Base-by-base conservation (phyloP, 2,113 vertebrate genomes). In the Cebus imitator region DNA sequence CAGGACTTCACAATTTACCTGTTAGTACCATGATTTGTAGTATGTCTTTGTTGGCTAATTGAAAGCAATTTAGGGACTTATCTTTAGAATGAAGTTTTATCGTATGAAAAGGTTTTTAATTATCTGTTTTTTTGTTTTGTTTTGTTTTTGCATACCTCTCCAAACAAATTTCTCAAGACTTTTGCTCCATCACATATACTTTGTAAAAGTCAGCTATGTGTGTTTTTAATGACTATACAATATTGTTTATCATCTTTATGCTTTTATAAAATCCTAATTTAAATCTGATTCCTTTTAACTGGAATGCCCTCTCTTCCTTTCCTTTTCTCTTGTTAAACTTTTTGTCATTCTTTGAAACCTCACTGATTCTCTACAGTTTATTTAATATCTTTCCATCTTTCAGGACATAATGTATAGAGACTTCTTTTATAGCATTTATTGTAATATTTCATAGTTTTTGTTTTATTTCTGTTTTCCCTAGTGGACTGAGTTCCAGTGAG, bases 271-370 rank as follows among this genome's bases (percentile, higher is more conserved):
- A 64, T 64, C 27, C 27, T 64, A 32, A 64, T 30, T 64, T 32
- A 32, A 32, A 57, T 93, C 37, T n/a, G 82, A 0, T 90, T 89
- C 16, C 40, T 96, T 92, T 91, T 50, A 70, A 70, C 72, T 87
- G 18, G 3, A 94, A 43, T 93, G 40, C 5, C 7, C 23, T 84
- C 9, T 90, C 23, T 11, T 91, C 72, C 13, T 7, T 92, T 83
- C 17, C 30, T 94, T 86, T 27, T 87, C 25, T 90, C 48, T 92
- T 84, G 30, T 30, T 78, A 88, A 43, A 48, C 11, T 20, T 79
- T 89, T 95, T 87, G 32, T 80, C 50, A 45, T 88, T 70, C 48
- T 94, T 95, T 93, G 35, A 90, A 92, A 87, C 8, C 11, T 92
- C 3, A 76, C 64, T 78, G 21, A 43, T 81, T 91, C 32, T 72